Evolutionary conservation across 2,113 vertebrate species (phyloP).

Genomic region (Leuciscus idus): DNA sequence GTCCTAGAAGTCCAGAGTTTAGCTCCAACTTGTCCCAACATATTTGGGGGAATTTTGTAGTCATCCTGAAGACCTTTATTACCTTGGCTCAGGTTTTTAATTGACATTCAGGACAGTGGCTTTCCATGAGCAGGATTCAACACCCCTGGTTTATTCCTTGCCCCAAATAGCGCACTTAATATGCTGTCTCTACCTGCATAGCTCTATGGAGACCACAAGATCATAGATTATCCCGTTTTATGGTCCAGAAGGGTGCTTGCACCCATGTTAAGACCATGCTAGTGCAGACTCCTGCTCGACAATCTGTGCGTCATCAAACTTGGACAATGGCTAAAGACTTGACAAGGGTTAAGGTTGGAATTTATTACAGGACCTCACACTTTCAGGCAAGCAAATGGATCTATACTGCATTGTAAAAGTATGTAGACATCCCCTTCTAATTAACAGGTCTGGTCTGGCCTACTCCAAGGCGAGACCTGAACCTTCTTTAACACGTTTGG

Average conservation of each 20-base stretch:
- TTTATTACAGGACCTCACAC: neutral
- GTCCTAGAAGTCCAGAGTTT: neutral
- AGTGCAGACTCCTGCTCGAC: neutral
- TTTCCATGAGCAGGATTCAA: neutral
- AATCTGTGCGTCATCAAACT: neutral
- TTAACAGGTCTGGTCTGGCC: neutral
- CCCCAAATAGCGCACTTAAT: neutral
- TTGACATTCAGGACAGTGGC: neutral
- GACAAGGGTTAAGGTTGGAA: neutral
- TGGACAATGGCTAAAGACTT: too few relatives aligned
- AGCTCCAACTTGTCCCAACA: neutral
- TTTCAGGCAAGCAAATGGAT: neutral
- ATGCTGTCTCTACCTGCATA: neutral
- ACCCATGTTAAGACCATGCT: neutral
- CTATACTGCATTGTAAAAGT: neutral
- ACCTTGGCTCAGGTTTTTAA: neutral
- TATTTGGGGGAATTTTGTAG: neutral
- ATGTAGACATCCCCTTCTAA: neutral
- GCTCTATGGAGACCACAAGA: neutral
- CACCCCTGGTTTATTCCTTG: neutral
- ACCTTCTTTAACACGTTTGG: neutral
- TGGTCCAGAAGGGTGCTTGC: neutral
- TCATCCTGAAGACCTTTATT: neutral
- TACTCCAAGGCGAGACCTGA: neutral
- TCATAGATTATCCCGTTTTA: neutral